Percentiles rank a stretch among this genome's conserved stretches.
Evolutionary conservation across 2,797 vertebrate genomes (phyloP).

Genomic region (Natrix natrix): DNA sequence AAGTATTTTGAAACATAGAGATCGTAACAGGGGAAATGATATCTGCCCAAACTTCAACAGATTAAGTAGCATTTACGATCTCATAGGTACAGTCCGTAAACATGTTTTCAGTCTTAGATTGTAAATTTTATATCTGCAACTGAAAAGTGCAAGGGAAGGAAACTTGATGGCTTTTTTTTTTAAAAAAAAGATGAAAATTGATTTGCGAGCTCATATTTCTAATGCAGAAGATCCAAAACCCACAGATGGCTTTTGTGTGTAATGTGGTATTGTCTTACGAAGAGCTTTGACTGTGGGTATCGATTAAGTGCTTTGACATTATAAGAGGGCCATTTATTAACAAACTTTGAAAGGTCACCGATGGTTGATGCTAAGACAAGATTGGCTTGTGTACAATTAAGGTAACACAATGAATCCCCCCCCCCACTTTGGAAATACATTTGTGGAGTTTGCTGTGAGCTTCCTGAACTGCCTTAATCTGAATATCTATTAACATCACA

Average conservation of each 20-base stretch:
- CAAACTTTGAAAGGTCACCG: conserved; percentile 28
- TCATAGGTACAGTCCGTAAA: not conserved
- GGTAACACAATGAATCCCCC: not conserved
- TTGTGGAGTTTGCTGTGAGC: not conserved
- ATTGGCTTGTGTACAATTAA: not conserved
- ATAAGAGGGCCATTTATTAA: conserved; percentile 20
- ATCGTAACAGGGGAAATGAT: not conserved
- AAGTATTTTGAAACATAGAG: not conserved
- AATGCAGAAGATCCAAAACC: conserved; percentile 14
- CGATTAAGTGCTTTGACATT: not conserved
- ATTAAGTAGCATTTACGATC: not conserved
- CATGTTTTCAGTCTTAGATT: not conserved
- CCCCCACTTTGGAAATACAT: not conserved
- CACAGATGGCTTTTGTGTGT: not conserved
- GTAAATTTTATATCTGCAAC: not conserved
- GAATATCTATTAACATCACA: not conserved
- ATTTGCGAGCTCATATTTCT: conserved; percentile 36
- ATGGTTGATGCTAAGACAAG: not conserved
- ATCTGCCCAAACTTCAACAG: not conserved
- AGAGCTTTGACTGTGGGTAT: not conserved
- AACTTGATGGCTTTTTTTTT: not conserved
- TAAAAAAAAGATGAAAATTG: not conserved
- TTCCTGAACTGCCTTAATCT: not conserved
- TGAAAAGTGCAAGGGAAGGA: not conserved
- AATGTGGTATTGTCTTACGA: not conserved